A percentile compares a stretch with the other conserved stretches of the same genome.
These are phyloP conservation scores for Pantherophis guttatus DNA, from an alignment of 2,113 vertebrate species.

Conservation along the genomic window DNA sequence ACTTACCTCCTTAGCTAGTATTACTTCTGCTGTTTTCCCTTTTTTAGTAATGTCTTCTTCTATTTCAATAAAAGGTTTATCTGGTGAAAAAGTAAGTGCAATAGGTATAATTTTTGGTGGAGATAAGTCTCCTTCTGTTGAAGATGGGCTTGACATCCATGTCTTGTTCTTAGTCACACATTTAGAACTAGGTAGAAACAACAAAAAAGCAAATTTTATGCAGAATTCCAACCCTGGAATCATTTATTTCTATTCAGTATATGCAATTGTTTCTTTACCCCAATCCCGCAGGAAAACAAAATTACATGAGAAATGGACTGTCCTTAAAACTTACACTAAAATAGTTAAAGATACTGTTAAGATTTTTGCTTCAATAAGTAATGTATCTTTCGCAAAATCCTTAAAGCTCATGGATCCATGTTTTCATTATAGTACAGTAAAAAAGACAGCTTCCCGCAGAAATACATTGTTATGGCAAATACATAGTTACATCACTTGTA, in stretches of 20 bases:
- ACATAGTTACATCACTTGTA: neutral
- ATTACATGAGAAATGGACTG: neutral
- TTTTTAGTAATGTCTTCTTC: neutral
- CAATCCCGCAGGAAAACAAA: neutral
- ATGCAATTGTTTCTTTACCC: neutral
- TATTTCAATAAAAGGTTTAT: slow-evolving; percentile 42
- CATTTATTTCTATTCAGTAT: neutral
- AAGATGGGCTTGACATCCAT: neutral
- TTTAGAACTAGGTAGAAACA: slow-evolving; percentile 39
- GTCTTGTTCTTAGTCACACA: neutral
- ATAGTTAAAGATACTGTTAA: neutral
- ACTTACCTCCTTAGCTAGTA: slow-evolving; percentile 48
- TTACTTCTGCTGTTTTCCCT: neutral
- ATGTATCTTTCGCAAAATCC: neutral
- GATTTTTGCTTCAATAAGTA: neutral
- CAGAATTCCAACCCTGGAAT: neutral
- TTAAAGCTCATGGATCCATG: neutral
- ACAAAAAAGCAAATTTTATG: neutral
- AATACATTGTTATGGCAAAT: neutral
- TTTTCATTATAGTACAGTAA: neutral
- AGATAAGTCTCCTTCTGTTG: slow-evolving; percentile 43
- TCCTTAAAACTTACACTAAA: neutral
- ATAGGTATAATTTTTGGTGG: slow-evolving; percentile 51
- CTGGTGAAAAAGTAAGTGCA: slow-evolving; percentile 73
- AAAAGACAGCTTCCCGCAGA: neutral